phyloP scores from a whole-genome alignment of 2,113 vertebrate genomes.

The Triplophysa dalaica region DNA sequence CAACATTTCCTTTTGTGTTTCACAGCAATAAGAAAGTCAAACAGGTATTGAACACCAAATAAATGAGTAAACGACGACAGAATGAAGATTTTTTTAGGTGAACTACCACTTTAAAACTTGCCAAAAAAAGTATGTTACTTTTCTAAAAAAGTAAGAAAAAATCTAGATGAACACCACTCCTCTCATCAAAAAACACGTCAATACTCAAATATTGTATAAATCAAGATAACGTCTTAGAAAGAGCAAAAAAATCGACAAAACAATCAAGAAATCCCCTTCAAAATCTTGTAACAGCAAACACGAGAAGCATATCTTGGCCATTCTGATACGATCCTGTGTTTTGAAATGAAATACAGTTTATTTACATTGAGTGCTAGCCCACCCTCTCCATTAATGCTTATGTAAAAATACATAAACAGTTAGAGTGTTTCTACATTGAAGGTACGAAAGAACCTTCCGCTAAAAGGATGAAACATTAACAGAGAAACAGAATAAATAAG shows the following conservation, averaged over 20 bases:
- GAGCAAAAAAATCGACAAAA: slow-evolving; percentile 64
- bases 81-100: neutral
- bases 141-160: slow-evolving; percentile 27
- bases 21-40: neutral
- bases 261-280: slow-evolving; percentile 58
- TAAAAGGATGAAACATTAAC: slow-evolving; percentile 50
- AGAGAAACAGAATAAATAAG: slow-evolving; percentile 43
- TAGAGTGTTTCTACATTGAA: slow-evolving; percentile 55
- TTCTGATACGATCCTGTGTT: slow-evolving; percentile 57
- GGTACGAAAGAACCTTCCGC: slow-evolving; percentile 57
- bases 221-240: slow-evolving; percentile 64
- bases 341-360: slow-evolving; percentile 59
- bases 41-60: too few species aligned
- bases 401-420: slow-evolving; percentile 62
- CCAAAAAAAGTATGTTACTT: neutral
- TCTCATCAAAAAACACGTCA: slow-evolving; percentile 57
- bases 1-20: neutral
- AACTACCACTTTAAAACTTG: neutral
- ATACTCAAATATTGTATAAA: slow-evolving; percentile 52
- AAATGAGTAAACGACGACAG: too few species aligned
- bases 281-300: slow-evolving; percentile 55
- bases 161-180: slow-evolving; percentile 55
- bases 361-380: slow-evolving; percentile 67
- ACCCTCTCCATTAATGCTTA: slow-evolving; percentile 58
- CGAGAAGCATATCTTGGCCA: slow-evolving; percentile 50